Conservation (phyloP, 2,888 invertebrate species). For the Malachius bipustulatus region DNA sequence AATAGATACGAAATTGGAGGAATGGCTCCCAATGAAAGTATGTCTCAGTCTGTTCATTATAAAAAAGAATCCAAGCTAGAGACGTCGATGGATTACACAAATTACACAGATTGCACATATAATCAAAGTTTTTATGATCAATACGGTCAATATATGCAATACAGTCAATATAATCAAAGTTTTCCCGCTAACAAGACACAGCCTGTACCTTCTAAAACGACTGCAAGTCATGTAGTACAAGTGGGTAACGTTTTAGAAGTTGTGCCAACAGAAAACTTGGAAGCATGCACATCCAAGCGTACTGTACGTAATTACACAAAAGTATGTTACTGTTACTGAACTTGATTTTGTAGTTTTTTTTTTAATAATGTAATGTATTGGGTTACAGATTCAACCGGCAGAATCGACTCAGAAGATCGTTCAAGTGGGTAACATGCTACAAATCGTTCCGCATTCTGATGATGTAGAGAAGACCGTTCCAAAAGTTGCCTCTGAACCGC, state of each 20-base stretch:
- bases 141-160: constrained; percentile 1
- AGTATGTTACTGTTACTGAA: too few species aligned
- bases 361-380: too few species aligned
- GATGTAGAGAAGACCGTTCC: constrained; percentile 6
- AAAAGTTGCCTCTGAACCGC: constrained; percentile 1
- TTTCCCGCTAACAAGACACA: neutral
- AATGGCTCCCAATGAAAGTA: constrained; percentile 46
- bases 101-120: neutral
- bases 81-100: neutral
- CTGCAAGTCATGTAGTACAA: constrained; percentile 30
- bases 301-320: too few species aligned
- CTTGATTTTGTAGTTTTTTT: too few species aligned
- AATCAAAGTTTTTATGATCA: constrained; percentile 1
- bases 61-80: constrained; percentile 30
- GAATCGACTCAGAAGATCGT: constrained; percentile 26
- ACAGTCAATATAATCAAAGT: neutral
- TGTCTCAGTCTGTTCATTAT: constrained; percentile 47
- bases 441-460: constrained; percentile 43
- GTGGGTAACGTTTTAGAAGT: constrained; percentile 50
- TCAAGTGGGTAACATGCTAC: constrained; percentile 49
- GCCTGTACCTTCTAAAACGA: neutral
- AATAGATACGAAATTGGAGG: constrained; percentile 37
- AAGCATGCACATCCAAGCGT: too few species aligned
- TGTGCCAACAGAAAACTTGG: constrained; percentile 39
- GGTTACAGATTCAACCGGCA: too few species aligned